phyloP scores from a whole-genome alignment of 2,888 invertebrate species.

The Pachliopta kotzebuea region DNA sequence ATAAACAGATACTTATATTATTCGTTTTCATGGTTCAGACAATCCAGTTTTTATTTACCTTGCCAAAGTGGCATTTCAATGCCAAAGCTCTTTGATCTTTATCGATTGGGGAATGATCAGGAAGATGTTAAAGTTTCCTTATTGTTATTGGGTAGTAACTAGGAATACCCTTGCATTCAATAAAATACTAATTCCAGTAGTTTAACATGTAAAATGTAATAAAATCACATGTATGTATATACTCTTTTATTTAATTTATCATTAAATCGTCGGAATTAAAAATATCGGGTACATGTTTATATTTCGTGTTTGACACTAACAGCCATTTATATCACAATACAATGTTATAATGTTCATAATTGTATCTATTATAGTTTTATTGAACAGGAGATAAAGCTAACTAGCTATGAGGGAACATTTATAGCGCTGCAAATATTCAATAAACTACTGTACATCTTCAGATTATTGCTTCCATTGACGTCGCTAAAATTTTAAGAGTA shows the following conservation, averaged over 20 bases:
- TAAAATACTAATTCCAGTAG: slow-evolving; percentile 4
- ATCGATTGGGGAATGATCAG: slow-evolving; percentile 40
- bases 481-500: too few relatives aligned
- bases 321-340: slow-evolving; percentile 37
- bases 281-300: slow-evolving; percentile 31
- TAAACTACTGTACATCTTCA: too few relatives aligned
- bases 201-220: slow-evolving; percentile 23
- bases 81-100: slow-evolving; percentile 46
- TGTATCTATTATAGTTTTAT: not conserved
- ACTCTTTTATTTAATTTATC: slow-evolving; percentile 56
- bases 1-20: slow-evolving; percentile 69
- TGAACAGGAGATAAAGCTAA: slow-evolving; percentile 1
- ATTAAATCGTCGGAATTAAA: slow-evolving; percentile 38
- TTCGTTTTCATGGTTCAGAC: slow-evolving; percentile 61
- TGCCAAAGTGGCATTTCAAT: slow-evolving; percentile 59
- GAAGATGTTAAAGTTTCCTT: slow-evolving; percentile 44
- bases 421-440: not conserved
- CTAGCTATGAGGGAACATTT: slow-evolving; percentile 3
- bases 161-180: slow-evolving; percentile 28
- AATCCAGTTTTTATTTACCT: slow-evolving; percentile 60
- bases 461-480: too few relatives aligned
- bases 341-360: slow-evolving; percentile 5
- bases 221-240: slow-evolving; percentile 32
- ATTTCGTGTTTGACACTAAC: slow-evolving; percentile 42
- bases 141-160: slow-evolving; percentile 34